Evolutionary conservation across 2,797 vertebrate genomes (phyloP).

Genomic region (Neostethus bicornis): DNA sequence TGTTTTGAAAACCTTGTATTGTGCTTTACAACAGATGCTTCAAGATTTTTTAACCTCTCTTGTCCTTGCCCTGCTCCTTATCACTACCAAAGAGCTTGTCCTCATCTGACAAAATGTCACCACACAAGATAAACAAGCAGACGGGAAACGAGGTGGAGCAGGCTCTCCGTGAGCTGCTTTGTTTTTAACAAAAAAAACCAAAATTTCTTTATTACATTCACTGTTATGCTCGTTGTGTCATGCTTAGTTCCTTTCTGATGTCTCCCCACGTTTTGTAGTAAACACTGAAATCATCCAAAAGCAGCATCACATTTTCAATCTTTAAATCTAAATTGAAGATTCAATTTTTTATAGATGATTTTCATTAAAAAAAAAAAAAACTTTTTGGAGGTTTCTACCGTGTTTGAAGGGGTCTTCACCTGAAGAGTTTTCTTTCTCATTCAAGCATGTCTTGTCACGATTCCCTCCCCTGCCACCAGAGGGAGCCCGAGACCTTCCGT

Average conservation of each 20-base stretch:
- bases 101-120: slow-evolving; percentile 77
- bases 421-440: no score
- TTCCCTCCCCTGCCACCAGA: no score
- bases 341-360: no score
- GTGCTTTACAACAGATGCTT: slow-evolving; percentile 83
- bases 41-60: slow-evolving; percentile 46
- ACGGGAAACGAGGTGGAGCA: slow-evolving; percentile 64
- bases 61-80: slow-evolving; percentile 26
- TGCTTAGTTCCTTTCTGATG: slow-evolving; percentile 25
- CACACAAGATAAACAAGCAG: slow-evolving; percentile 70
- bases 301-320: not conserved
- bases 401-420: no score
- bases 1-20: slow-evolving; percentile 78
- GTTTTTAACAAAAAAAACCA: slow-evolving; percentile 53
- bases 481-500: no score
- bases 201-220: slow-evolving; percentile 33
- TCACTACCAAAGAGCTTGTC: slow-evolving; percentile 43
- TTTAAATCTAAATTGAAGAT: not conserved
- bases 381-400: no score
- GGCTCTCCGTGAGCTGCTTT: slow-evolving; percentile 67
- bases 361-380: no score
- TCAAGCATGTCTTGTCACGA: no score
- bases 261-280: slow-evolving; percentile 31
- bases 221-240: slow-evolving; percentile 29
- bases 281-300: slow-evolving; percentile 35